Evolutionary conservation across 2,113 vertebrate species (phyloP), one percentile per base, ranked within the genome.

Genomic region (Hepsetus odoe): DNA sequence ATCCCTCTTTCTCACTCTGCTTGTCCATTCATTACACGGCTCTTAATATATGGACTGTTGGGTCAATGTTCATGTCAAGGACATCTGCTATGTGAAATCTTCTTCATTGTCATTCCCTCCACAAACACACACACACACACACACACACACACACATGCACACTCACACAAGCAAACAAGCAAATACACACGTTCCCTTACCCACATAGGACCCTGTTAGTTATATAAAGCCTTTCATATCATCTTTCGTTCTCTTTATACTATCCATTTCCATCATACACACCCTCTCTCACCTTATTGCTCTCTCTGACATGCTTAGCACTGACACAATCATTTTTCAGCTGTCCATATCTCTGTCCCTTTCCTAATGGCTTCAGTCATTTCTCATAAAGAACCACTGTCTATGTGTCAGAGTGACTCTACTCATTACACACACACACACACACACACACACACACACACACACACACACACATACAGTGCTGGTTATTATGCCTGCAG

Each of bases 321-420:
- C 16, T 53, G 79, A 71, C 79, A 74, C 26, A 55, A 38, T 74
- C 26, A 74, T 80, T 59, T 83, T 80, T 83, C 82, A 80, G 28
- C 16, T 62, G 14, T 30, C 40, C 73, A 73, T 72, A 79, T 80
- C 30, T 66, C 72, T 28, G 44, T 59, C 42, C 71, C 58, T 76
- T 80, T 73, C 35, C 77, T 73, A 83, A 76, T 77, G 74, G 65
- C 35, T 79, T 76, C 26, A 16, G 73, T 69, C 30, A 77, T 55
- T 77, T 38, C 44, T 68, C 82, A 83, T 69, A 77, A 55, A 62
- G 16, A 22, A 56, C 26, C 26, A 62, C n/a, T 51, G 59, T 70
- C 72, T 75, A 9, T 24, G 40, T 56, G 69, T 44, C 40, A 38
- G 68, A 46, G 69, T 69, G 76, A 38, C 56, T 77, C 30, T 44